Conservation (phyloP, 2,797 vertebrate genomes). For the Aldrovandia affinis region DNA sequence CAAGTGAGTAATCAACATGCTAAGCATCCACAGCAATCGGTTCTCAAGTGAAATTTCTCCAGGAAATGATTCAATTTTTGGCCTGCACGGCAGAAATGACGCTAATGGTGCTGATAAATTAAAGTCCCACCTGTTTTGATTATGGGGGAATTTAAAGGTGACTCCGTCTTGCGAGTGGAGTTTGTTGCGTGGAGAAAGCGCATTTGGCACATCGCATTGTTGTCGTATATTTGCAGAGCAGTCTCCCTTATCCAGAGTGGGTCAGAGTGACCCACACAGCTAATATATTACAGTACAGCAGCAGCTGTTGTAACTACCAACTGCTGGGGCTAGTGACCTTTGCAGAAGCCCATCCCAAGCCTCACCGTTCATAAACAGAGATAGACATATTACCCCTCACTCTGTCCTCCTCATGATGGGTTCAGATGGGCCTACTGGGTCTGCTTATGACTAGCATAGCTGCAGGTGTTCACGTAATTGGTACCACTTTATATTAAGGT, state of each 20-base stretch:
- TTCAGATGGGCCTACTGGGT: not conserved
- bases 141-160: not conserved
- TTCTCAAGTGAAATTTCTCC: not conserved
- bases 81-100: not conserved
- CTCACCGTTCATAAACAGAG: not conserved
- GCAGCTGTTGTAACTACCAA: not conserved
- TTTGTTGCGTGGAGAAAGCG: not conserved
- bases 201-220: not conserved
- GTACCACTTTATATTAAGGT: not conserved
- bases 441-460: not conserved
- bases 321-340: not conserved
- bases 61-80: not conserved
- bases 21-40: not conserved
- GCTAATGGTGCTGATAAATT: not conserved
- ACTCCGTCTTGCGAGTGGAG: not conserved
- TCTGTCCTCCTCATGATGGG: not conserved
- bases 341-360: not conserved
- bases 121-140: not conserved
- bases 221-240: not conserved
- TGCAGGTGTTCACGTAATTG: not conserved
- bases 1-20: not conserved
- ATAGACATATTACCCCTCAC: not conserved
- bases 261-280: not conserved
- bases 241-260: not conserved
- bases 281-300: not conserved